Percentiles rank a stretch among this genome's conserved stretches.
Evolutionary conservation across 2,888 invertebrate species (phyloP).

Genomic region (Tenthredo livida): DNA sequence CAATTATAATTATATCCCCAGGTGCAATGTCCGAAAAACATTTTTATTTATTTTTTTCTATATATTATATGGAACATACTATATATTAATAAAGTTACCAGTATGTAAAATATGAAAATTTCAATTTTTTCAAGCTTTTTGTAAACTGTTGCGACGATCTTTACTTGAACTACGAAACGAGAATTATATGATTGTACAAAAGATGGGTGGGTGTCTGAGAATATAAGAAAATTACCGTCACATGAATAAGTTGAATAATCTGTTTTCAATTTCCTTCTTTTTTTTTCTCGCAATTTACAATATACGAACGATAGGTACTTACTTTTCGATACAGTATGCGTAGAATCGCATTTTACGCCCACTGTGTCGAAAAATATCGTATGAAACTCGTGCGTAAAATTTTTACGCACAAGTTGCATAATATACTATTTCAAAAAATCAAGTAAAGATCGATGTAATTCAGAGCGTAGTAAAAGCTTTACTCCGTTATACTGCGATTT

Average conservation of each 20-base stretch:
- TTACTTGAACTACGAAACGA: neutral
- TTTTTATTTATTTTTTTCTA: neutral
- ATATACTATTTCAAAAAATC: neutral
- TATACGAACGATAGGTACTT: neutral
- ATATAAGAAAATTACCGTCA: neutral
- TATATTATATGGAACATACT: neutral
- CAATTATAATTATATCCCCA: neutral
- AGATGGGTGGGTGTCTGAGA: neutral
- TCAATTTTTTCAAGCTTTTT: neutral
- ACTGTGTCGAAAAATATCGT: too few relatives aligned
- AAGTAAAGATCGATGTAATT: conserved; percentile 8
- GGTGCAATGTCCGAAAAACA: conserved; percentile 48
- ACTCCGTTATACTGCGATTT: neutral
- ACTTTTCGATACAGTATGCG: too few relatives aligned
- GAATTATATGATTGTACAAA: neutral
- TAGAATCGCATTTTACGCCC: too few relatives aligned
- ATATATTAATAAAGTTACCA: neutral
- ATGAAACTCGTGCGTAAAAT: too few relatives aligned
- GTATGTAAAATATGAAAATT: neutral
- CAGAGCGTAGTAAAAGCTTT: neutral
- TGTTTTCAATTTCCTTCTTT: neutral
- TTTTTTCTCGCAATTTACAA: too few relatives aligned
- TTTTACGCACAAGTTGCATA: too few relatives aligned
- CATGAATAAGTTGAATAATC: neutral
- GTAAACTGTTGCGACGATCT: neutral